A percentile compares a stretch with the other conserved stretches of the same genome.
Evolutionary conservation across 1,140 invertebrate species (phyloP).

Genomic region (Camponotus vicinus): DNA sequence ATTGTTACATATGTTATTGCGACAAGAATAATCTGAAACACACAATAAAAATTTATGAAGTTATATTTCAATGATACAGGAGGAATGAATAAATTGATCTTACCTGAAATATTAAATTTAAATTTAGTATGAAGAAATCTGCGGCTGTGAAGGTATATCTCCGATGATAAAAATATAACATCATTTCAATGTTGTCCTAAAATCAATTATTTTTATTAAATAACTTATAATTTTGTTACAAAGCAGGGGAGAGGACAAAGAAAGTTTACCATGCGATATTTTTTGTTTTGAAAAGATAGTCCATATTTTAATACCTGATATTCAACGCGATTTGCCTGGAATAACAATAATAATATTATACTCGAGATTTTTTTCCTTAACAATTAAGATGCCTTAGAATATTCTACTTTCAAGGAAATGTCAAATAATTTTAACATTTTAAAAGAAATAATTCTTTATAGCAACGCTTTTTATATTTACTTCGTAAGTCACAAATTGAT

Average conservation of each 20-base stretch:
- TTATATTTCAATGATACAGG: neutral
- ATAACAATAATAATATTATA: slow-evolving; percentile 23
- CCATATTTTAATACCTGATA: slow-evolving; percentile 10
- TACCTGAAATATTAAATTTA: slow-evolving; percentile 29
- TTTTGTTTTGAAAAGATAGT: neutral
- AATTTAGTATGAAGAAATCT: slow-evolving; percentile 11
- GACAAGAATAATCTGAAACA: neutral
- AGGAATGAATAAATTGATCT: neutral
- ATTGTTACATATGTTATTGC: slow-evolving; percentile 4
- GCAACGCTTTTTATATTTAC: neutral
- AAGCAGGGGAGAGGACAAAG: neutral
- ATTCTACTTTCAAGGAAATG: neutral
- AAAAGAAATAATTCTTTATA: neutral
- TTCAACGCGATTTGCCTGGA: slow-evolving; percentile 46
- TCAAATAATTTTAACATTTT: neutral
- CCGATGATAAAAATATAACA: slow-evolving; percentile 47
- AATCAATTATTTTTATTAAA: slow-evolving; percentile 1
- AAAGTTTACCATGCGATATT: slow-evolving; percentile 36
- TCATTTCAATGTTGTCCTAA: slow-evolving; percentile 34
- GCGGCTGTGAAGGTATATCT: slow-evolving; percentile 41
- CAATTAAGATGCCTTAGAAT: neutral
- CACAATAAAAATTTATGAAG: slow-evolving; percentile 6
- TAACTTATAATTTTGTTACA: neutral
- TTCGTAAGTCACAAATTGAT: slow-evolving; percentile 19
- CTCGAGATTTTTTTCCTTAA: neutral